Conservation (phyloP, 2,797 vertebrate genomes). For the Nasua narica region DNA sequence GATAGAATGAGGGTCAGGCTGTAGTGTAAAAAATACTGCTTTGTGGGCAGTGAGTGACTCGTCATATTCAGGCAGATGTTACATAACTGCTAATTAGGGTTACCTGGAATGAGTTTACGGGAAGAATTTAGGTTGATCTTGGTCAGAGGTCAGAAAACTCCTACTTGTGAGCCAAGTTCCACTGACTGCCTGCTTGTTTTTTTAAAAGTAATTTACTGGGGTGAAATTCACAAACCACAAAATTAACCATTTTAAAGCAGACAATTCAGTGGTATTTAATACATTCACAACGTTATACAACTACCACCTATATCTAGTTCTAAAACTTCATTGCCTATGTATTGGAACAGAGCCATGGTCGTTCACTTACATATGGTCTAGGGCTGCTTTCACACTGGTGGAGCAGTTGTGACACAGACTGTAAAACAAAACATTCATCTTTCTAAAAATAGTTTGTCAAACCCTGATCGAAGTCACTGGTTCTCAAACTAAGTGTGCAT, state of each 20-base stretch:
- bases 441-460: background rate
- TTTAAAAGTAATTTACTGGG: constrained; percentile 13
- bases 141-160: background rate
- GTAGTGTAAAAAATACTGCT: background rate
- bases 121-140: constrained; percentile 6
- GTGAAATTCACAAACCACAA: background rate
- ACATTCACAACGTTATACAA: background rate
- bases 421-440: background rate
- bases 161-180: background rate
- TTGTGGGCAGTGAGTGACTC: background rate
- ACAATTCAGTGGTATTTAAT: background rate
- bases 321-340: background rate
- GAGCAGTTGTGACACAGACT: background rate
- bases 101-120: background rate
- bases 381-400: background rate
- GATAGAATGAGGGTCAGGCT: background rate
- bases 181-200: background rate
- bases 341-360: background rate
- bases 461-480: background rate
- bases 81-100: background rate
- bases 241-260: constrained; percentile 18
- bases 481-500: background rate
- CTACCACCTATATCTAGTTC: background rate
- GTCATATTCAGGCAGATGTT: background rate
- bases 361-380: background rate